Base-by-base conservation (phyloP, 2,888 invertebrate species). In the Ellobium chinense region DNA sequence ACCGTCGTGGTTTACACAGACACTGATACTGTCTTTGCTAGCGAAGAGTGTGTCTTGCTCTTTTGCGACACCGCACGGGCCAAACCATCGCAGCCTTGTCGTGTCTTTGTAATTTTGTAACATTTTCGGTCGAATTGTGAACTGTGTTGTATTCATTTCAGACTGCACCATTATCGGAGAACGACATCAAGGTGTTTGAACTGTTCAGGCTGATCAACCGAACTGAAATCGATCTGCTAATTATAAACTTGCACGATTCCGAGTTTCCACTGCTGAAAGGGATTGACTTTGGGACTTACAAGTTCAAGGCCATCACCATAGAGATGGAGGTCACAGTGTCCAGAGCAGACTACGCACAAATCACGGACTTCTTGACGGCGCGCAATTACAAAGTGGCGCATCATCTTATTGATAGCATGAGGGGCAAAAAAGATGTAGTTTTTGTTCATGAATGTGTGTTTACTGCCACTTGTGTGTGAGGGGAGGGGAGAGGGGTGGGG, bases 161-260 rank as follows among this genome's bases (percentile, higher is more conserved):
- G 66, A 36, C 21, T 2, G 12, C 36, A 21, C 9, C 60, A 5
- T n/a, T 58, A 4, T 0, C 27, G 5, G 37, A 14, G 1, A 18
- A 14, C 2, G 75, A 54, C 7, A 31, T 75, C 21, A n/a, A 14
- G 31, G 39, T 36, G 7, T 29, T 46, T 21, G 39, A 36, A 31
- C n/a, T 75, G n/a, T 65, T 75, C 12, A 2, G 29, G 39, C 37
- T 75, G 37, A n/a, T 75, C 7, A 75, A 75, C 34, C 62, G 29
- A 5, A 29, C 31, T 0, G 1, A 0, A 14, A 63, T 75, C 5
- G 75, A 75, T 31, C 75, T 75, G 24, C 39, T 75, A 31, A 39
- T 29, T 21, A n/a, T 75, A 31, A 75, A 75, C 46, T 21, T 75
- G n/a, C 12, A 31, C 2, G 75, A 36, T n/a, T 29, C 21, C 0